Evolutionary conservation across 2,797 vertebrate genomes (phyloP).

Genomic region (Sphaeramia orbicularis): DNA sequence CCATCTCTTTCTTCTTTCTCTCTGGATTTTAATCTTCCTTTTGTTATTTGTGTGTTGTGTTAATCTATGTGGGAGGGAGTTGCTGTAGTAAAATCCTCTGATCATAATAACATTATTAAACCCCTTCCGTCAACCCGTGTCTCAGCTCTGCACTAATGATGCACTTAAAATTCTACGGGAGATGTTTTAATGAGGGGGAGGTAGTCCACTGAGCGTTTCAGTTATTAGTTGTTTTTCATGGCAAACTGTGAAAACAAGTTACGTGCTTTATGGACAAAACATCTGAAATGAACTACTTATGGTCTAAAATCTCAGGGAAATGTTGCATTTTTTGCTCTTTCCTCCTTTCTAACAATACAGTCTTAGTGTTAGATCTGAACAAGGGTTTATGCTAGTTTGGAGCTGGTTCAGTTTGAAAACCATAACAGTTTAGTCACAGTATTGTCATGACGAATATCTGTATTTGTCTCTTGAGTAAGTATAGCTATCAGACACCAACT

Average conservation of each 20-base stretch:
- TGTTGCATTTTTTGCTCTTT: no score
- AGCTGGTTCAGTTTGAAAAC: no score
- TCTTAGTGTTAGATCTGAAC: no score
- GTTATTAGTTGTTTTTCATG: not conserved
- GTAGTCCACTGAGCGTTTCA: not conserved
- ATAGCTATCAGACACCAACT: no score
- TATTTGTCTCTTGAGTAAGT: no score
- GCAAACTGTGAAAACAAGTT: not conserved
- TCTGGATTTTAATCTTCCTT: not conserved
- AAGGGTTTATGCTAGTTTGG: no score
- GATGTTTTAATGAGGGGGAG: conserved; percentile 13
- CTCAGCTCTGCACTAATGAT: conserved; percentile 11
- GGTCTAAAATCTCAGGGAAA: no score
- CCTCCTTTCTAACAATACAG: no score
- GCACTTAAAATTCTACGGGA: conserved; percentile 10
- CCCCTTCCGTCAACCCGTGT: not conserved
- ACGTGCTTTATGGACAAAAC: not conserved
- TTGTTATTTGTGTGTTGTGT: conserved; percentile 7
- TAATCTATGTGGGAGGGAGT: conserved; percentile 16
- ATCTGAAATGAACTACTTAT: no score
- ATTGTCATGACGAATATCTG: no score
- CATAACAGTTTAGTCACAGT: no score
- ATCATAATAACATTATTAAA: conserved; percentile 11
- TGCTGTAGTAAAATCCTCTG: conserved; percentile 17
- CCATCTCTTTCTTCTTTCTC: not conserved